These are phyloP conservation scores for Alaudala cheleensis DNA, from an alignment of 2,113 vertebrate genomes.

Conservation along the genomic window DNA sequence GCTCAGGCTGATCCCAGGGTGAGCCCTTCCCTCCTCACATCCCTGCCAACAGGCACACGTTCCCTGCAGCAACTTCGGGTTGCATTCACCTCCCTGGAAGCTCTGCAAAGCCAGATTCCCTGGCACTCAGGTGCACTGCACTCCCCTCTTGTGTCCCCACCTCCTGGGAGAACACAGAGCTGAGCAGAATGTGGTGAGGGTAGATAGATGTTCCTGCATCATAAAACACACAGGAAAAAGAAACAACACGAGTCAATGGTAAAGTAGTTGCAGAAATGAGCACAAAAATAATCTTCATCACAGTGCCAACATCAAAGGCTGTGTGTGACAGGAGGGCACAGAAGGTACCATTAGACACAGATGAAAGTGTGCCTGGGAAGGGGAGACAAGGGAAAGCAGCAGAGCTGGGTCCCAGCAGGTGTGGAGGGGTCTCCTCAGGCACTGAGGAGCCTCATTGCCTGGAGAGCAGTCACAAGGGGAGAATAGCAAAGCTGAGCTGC, in stretches of 20 bases:
- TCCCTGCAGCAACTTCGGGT: fast-evolving
- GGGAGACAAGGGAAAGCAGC: background rate
- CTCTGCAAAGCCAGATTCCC: background rate
- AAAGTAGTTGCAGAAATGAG: background rate
- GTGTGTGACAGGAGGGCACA: background rate
- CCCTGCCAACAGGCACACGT: background rate
- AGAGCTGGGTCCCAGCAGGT: background rate
- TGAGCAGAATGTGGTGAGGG: background rate
- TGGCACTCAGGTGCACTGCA: background rate
- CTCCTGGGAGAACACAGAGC: background rate
- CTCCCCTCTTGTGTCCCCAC: background rate
- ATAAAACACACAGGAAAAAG: background rate
- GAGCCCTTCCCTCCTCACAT: background rate
- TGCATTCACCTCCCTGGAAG: background rate
- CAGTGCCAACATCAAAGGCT: background rate
- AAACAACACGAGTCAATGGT: background rate
- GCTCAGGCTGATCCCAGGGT: background rate
- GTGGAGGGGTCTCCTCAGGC: background rate
- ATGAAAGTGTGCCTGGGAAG: background rate
- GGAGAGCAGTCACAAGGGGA: background rate
- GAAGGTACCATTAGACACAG: background rate
- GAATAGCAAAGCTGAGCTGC: background rate
- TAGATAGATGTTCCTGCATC: background rate
- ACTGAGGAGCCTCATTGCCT: background rate
- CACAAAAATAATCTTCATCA: background rate